These are phyloP conservation scores for Rhabdomys pumilio DNA, from an alignment of 2,797 vertebrate species.

Conservation along the genomic window DNA sequence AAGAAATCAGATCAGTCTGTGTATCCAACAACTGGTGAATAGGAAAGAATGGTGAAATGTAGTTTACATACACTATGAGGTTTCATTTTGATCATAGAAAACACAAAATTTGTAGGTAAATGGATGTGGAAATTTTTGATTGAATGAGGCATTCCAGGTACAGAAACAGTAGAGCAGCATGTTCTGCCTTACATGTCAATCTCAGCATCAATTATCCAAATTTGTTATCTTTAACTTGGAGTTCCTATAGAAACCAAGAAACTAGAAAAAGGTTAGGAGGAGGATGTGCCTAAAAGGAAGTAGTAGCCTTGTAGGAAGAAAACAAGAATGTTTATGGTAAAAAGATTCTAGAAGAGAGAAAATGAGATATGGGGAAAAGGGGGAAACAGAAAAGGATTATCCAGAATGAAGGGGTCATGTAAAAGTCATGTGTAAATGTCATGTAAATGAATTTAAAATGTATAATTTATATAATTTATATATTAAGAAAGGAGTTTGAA, in stretches of 20 bases:
- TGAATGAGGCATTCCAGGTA: neutral
- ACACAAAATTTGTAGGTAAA: neutral
- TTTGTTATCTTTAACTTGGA: neutral
- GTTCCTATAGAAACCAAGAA: neutral
- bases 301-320: neutral
- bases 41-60: neutral
- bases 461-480: neutral
- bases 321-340: no score
- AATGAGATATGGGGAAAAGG: fast-evolving
- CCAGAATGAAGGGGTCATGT: neutral
- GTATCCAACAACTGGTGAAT: neutral
- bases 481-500: neutral
- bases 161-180: neutral
- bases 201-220: neutral
- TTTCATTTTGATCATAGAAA: neutral
- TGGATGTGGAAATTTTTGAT: neutral
- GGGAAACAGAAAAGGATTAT: neutral
- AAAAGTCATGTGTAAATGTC: neutral
- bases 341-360: neutral
- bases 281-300: neutral
- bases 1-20: neutral
- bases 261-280: neutral
- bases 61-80: neutral
- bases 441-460: neutral
- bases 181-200: neutral